Evolutionary conservation across 2,888 invertebrate species (phyloP).

Genomic region (Mythimna ferrago): DNA sequence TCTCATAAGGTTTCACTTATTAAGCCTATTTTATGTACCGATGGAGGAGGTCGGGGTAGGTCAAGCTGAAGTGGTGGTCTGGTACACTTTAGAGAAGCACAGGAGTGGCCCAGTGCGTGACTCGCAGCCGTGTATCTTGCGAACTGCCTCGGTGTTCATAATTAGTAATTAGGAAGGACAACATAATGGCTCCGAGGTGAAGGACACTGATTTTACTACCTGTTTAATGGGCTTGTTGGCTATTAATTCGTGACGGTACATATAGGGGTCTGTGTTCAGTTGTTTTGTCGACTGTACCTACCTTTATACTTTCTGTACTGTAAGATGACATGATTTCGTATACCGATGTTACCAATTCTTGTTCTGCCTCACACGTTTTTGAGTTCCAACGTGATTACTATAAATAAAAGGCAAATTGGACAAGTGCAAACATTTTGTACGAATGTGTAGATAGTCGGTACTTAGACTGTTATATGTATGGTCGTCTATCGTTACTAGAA

Average conservation of each 20-base stretch:
- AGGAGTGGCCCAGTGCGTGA: conserved; percentile 80
- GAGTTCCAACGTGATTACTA: not conserved
- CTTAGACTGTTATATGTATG: not conserved
- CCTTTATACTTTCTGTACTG: not conserved
- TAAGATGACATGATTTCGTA: not conserved
- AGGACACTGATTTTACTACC: conserved; percentile 72
- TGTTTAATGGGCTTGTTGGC: conserved; percentile 55
- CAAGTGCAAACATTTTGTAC: conserved; percentile 6
- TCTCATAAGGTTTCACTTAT: conserved; percentile 50
- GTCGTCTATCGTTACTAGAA: not conserved
- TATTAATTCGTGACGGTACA: conserved; percentile 46
- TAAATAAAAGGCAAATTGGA: not conserved
- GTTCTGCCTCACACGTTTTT: conserved; percentile 11
- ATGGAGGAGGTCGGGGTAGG: conserved; percentile 50
- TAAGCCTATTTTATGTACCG: conserved; percentile 32
- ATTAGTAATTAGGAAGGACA: conserved; percentile 77
- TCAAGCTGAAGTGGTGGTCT: conserved; percentile 60
- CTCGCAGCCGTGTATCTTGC: conserved; percentile 76
- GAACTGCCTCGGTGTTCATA: conserved; percentile 68
- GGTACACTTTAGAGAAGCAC: conserved; percentile 49
- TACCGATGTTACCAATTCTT: not conserved
- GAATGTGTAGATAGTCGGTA: conserved; percentile 1
- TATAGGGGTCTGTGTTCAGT: conserved; percentile 4
- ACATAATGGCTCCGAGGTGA: conserved; percentile 67
- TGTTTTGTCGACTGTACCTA: conserved; percentile 7